Base-by-base conservation (phyloP, 1,140 invertebrate genomes). In the Liolophura sinensis region DNA sequence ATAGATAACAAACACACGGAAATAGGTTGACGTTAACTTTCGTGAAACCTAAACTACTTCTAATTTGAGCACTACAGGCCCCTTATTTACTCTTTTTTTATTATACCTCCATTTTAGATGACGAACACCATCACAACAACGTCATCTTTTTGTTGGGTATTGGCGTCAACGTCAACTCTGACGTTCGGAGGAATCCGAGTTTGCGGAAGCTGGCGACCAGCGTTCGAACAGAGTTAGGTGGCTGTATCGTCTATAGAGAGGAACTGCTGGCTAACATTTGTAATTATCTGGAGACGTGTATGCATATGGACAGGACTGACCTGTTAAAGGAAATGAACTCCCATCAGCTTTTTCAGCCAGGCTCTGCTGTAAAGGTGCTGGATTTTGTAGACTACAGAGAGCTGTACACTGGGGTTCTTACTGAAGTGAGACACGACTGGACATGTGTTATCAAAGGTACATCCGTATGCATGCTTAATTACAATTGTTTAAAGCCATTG, bases 111-210 rank as follows among this genome's bases (percentile, higher is more conserved):
- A 5, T 54, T 56, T 46, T 12, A 40, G 9, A 22, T 40, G n/a
- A 56, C 24, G 40, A 31, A 60, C 14, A 11, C 16, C 57, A 60
- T 46, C 20, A 48, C 11, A 14, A 54, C 20, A 52, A 68, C 16
- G 54, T 47, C 25, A 20, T 74, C 14, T 67, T 66, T 20, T 65
- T 75, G 27, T 62, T 75, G 31, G 76, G 76, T 12, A 67, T 75
- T 27, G 76, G 76, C n/a, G 59, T 78, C 24, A 78, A 78, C 67
- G 68, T 78, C 1, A 78, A 78, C 61, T 64, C 71, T 14, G 73
- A 76, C 59, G 64, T 72, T 40, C 64, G 73, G 0, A 46, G 71
- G 16, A 64, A 69, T 51, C 57, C 65, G 24, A 65, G 63, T 12
- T 61, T 78, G 9, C n/a, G 61, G 1, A 49, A 46, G 16, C 62